Evolutionary conservation across 2,888 invertebrate genomes (phyloP).

Genomic region (Aquatica leii): DNA sequence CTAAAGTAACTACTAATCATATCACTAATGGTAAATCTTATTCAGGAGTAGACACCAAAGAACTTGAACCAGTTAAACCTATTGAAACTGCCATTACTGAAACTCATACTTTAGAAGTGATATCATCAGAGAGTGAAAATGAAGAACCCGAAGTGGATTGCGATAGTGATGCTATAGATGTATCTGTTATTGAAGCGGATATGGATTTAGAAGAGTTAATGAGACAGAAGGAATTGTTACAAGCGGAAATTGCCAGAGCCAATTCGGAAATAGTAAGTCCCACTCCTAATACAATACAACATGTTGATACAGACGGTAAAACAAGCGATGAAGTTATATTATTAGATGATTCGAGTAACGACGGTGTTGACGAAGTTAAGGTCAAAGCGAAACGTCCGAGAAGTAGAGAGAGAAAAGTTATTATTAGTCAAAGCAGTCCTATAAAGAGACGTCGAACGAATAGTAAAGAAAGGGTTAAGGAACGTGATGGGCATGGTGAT

Average conservation of each 20-base stretch:
- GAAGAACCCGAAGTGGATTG: conserved; percentile 72
- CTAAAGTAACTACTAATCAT: conserved; percentile 49
- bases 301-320: conserved; percentile 58
- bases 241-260: conserved; percentile 81
- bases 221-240: conserved; percentile 85
- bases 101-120: conserved; percentile 65
- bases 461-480: no score
- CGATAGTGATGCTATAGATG: conserved; percentile 73
- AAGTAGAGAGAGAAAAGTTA: conserved; percentile 59
- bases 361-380: conserved; percentile 52
- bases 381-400: conserved; percentile 55
- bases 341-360: conserved; percentile 72
- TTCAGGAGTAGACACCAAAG: conserved; percentile 47
- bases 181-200: conserved; percentile 82
- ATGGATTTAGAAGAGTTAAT: conserved; percentile 88
- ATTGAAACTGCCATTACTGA: conserved; percentile 61
- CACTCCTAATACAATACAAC: conserved; percentile 44
- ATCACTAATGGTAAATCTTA: conserved; percentile 55
- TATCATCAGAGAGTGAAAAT: conserved; percentile 74
- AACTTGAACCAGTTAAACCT: conserved; percentile 58
- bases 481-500: conserved; percentile 51
- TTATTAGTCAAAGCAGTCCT: conserved; percentile 44
- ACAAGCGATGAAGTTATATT: conserved; percentile 68
- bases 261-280: conserved; percentile 45
- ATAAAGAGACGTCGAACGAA: conserved; percentile 36